Evolutionary conservation across 2,113 vertebrate genomes (phyloP), one percentile per base, ranked within the genome.

Genomic region (Rattus rattus): DNA sequence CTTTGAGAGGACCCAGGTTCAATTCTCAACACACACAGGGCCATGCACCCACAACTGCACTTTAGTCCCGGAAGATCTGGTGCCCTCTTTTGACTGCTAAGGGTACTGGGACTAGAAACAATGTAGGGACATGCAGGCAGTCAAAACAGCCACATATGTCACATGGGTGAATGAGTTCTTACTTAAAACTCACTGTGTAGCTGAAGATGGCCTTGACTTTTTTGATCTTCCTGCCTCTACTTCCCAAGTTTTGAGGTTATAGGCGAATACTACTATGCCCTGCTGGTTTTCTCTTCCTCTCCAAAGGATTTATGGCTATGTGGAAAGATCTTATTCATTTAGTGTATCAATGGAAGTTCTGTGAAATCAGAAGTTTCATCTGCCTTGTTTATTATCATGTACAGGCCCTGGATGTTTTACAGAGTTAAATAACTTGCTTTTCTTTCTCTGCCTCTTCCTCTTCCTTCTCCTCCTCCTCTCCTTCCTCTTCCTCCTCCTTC

Each of bases 291-390:
- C 52, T 36, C 39, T 94, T 67, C 16, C 88, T 86, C 92, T 88
- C 75, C 20, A 76, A 36, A 91, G 26, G 61, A 91, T 10, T 63
- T 91, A 63, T 17, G 4, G 3, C 22, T 79, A 67, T 77, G 69
- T 83, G 20, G 77, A 92, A 95, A 83, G 39, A 77, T 77, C n/a
- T 86, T 77, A 67, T 75, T 63, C 30, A 49, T 92, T 81, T 94
- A 47, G 87, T 92, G 52, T 49, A 52, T 72, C 36, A 43, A 49
- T 81, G 19, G 30, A 92, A 89, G 39, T 2, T 84, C 49, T 13
- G 11, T 77, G 59, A 80, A 72, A 81, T 30, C 7, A 61, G 65
- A 10, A 54, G 47, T 0, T 16, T 94, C 59, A 36, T 83, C 61
- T 70, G 26, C 65, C 26, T 54, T 76, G 4, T 83, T 83, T 17